phyloP scores from a whole-genome alignment of 92 coral and sea anemone species.

The Zoanthus sociatus region DNA sequence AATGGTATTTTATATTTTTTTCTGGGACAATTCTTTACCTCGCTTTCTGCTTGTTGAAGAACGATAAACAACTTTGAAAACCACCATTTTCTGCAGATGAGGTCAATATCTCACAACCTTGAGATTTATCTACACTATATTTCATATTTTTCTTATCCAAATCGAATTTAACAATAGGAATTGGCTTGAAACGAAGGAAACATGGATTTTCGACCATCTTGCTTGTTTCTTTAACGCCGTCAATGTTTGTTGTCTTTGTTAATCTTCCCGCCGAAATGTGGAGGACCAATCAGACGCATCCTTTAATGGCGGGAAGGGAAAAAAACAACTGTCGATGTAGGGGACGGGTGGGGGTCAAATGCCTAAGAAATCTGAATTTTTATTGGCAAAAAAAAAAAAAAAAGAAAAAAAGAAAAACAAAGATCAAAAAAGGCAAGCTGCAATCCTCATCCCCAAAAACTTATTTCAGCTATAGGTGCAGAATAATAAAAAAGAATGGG shows the following conservation, averaged over 20 bases:
- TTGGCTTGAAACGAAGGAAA: not conserved
- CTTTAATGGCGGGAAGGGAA: too few relatives aligned
- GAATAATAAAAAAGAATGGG: too few relatives aligned
- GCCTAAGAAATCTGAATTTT: too few relatives aligned
- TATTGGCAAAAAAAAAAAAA: too few relatives aligned
- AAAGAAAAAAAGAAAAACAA: too few relatives aligned
- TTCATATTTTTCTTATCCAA: slow-evolving; percentile 27
- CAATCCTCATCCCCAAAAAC: too few relatives aligned
- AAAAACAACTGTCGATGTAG: too few relatives aligned
- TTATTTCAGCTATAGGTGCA: too few relatives aligned
- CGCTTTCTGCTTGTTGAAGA: slow-evolving; percentile 17
- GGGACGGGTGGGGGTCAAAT: too few relatives aligned
- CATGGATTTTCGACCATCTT: not conserved
- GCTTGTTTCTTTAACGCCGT: not conserved
- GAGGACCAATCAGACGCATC: slow-evolving; percentile 18
- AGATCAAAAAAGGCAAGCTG: too few relatives aligned
- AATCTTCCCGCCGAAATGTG: slow-evolving; percentile 38
- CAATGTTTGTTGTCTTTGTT: slow-evolving; percentile 18
- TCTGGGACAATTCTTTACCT: not conserved
- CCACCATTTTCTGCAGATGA: not conserved
- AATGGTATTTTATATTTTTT: not conserved
- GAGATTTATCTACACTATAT: not conserved
- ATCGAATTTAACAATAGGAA: not conserved
- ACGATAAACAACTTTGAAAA: not conserved
- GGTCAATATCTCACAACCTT: not conserved